Percentiles rank a stretch among this genome's conserved stretches.
phyloP scores from a whole-genome alignment of 2,113 vertebrate genomes.

The human (Homo sapiens) region GRCh38 chrX:80443001-80443500 shows the following conservation, averaged over 20 bases:
- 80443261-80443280: conserved; percentile 95
- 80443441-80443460: conserved; percentile 91
- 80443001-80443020: conserved; percentile 97
- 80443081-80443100: conserved; percentile 91
- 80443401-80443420: conserved; percentile 96
- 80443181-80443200: conserved; percentile 93
- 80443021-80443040: conserved; percentile 91
- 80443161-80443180: conserved; percentile 95
- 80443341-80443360: conserved; percentile 96
- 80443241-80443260: conserved; percentile 96
- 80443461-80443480: conserved; percentile 98
- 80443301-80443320: conserved; percentile 96
- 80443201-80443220: conserved; percentile 94
- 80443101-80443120: conserved; percentile 82
- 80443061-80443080: conserved; percentile 97
- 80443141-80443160: conserved; percentile 95
- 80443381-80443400: conserved; percentile 96
- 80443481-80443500: conserved; percentile 93
- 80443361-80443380: conserved; percentile 96
- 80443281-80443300: conserved; percentile 92
- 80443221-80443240: conserved; percentile 97
- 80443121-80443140: conserved; percentile 75
- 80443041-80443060: conserved; percentile 99
- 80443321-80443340: conserved; percentile 99
- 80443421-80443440: conserved; percentile 99